Evolutionary conservation across 64 coral and sea anemone genomes (phyloP).

Genomic region (Montipora cactus): DNA sequence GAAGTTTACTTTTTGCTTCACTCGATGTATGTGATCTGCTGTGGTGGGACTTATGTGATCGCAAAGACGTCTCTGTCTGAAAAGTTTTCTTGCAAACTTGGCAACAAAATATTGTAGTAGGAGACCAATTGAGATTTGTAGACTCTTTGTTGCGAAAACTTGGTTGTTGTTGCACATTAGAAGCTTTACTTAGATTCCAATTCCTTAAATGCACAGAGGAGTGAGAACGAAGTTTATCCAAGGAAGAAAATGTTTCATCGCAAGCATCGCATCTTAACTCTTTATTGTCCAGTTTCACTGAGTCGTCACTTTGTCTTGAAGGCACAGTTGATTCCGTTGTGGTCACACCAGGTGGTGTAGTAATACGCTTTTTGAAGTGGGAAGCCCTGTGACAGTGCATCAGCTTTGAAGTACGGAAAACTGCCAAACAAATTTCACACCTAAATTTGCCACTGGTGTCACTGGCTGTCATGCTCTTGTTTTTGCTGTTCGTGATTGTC

Average conservation of each 20-base stretch:
- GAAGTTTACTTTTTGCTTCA: not conserved
- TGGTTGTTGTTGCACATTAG: not conserved
- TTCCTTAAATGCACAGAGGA: not conserved
- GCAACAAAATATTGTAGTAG: not conserved
- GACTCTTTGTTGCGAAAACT: not conserved
- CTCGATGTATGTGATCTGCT: not conserved
- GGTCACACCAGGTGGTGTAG: not conserved
- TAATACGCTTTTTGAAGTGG: not conserved
- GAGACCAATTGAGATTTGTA: not conserved
- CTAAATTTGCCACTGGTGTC: not conserved
- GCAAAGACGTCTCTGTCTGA: not conserved
- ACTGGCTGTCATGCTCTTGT: not conserved
- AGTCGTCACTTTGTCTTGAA: not conserved
- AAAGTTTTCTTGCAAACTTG: not conserved
- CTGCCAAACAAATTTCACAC: not conserved
- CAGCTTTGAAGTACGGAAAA: not conserved
- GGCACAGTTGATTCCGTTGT: not conserved
- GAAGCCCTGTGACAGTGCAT: constrained; percentile 6
- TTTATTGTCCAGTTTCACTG: not conserved
- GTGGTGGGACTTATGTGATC: constrained; percentile 11
- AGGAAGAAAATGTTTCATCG: not conserved
- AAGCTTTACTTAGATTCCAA: not conserved
- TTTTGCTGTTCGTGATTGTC: not conserved
- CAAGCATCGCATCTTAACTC: not conserved
- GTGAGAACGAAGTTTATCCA: not conserved